Evolutionary conservation across 1,140 invertebrate genomes (phyloP).

Genomic region (Cherax quadricarinatus): DNA sequence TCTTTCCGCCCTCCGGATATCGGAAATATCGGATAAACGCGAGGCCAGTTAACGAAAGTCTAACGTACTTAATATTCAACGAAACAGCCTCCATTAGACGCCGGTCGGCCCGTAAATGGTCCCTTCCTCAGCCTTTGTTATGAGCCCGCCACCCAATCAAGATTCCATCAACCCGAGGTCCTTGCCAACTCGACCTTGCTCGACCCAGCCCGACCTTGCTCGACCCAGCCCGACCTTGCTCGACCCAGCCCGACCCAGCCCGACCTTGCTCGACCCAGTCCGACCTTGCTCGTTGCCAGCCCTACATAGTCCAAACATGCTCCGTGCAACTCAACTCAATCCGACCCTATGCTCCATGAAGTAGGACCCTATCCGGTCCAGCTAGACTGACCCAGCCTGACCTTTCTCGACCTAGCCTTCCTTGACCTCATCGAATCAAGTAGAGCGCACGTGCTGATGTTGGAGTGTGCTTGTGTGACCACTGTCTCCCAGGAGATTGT

Average conservation of each 20-base stretch:
- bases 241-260: background rate
- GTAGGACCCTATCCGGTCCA: too few species aligned
- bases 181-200: background rate
- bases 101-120: constrained; percentile 40
- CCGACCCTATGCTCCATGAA: too few species aligned
- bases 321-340: too few species aligned
- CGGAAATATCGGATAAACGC: background rate
- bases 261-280: background rate
- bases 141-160: constrained; percentile 43
- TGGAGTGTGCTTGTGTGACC: too few species aligned
- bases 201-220: background rate
- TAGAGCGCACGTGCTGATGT: too few species aligned
- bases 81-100: constrained; percentile 40
- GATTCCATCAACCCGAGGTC: constrained; percentile 46
- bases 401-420: background rate
- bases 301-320: background rate
- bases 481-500: too few species aligned
- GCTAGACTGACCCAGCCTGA: background rate
- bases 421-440: too few species aligned
- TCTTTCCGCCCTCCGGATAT: background rate
- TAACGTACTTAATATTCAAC: constrained; percentile 44
- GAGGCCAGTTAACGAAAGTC: constrained; percentile 5
- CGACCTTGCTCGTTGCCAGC: background rate
- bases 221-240: background rate
- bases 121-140: constrained; percentile 47